These are phyloP conservation scores for Mercenaria mercenaria DNA, from an alignment of 1,140 invertebrate genomes.

Conservation along the genomic window DNA sequence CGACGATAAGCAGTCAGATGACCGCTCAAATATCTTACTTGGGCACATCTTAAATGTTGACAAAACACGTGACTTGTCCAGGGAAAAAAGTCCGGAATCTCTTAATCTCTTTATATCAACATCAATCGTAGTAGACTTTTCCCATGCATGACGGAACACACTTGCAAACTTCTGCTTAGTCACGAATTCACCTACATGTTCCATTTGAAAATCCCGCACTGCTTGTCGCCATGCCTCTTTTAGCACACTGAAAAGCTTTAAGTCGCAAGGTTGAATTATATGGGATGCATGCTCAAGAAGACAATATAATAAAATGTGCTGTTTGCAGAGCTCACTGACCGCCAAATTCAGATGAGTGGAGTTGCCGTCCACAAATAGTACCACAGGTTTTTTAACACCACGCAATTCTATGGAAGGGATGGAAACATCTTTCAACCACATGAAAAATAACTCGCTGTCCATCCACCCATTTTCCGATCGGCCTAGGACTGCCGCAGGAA, in stretches of 20 bases:
- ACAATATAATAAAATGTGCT: slow-evolving; percentile 9
- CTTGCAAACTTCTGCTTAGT: slow-evolving; percentile 30
- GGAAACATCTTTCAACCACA: slow-evolving; percentile 8
- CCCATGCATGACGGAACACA: slow-evolving; percentile 19
- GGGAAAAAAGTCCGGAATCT: slow-evolving; percentile 13
- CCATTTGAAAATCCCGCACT: not conserved
- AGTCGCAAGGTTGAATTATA: slow-evolving; percentile 9
- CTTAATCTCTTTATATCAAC: not conserved
- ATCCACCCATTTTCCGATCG: slow-evolving; percentile 31
- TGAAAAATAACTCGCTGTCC: slow-evolving; percentile 24
- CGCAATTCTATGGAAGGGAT: not conserved
- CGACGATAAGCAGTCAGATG: too few relatives aligned
- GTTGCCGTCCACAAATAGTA: slow-evolving; percentile 38
- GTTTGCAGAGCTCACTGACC: slow-evolving; percentile 2
- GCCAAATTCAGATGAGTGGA: not conserved
- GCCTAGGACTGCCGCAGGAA: slow-evolving; percentile 17
- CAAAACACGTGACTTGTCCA: not conserved
- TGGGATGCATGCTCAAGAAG: not conserved
- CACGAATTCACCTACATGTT: slow-evolving; percentile 27
- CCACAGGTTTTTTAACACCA: not conserved
- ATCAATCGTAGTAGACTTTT: not conserved
- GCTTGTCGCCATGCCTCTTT: slow-evolving; percentile 21
- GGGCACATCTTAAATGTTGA: not conserved
- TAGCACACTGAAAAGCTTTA: not conserved
- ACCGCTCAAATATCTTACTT: not conserved